Conservation (phyloP, 1,140 invertebrate species). For the Teleopsis dalmanni region DNA sequence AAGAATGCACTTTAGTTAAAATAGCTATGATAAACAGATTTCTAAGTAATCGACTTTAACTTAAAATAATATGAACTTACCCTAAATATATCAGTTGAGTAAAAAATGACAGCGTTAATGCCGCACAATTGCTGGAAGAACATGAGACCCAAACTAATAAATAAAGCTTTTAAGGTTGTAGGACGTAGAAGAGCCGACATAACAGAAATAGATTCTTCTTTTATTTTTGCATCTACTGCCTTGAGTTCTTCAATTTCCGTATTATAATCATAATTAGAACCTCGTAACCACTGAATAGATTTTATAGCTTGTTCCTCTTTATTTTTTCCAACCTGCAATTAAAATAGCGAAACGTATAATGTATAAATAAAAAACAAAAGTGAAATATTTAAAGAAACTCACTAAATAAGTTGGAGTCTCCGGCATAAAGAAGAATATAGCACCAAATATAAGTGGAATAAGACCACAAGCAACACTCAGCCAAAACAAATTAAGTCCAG, state of each 20-base stretch:
- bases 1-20: too few species aligned
- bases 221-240: conserved; percentile 51
- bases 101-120: conserved; percentile 81
- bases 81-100: conserved; percentile 63
- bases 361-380: conserved; percentile 1
- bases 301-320: conserved; percentile 55
- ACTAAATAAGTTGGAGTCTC: conserved; percentile 61
- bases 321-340: conserved; percentile 45
- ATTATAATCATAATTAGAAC: conserved; percentile 57
- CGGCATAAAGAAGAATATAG: conserved; percentile 67
- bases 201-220: conserved; percentile 51
- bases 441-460: conserved; percentile 59
- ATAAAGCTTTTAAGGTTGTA: conserved; percentile 58
- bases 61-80: conserved; percentile 23
- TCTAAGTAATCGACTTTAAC: too few species aligned
- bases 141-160: conserved; percentile 72
- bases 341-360: not conserved
- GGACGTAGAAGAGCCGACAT: conserved; percentile 50
- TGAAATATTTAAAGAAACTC: conserved; percentile 12
- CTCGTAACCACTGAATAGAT: conserved; percentile 58
- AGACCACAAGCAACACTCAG: conserved; percentile 60
- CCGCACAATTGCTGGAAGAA: conserved; percentile 79
- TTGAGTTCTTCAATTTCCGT: conserved; percentile 52
- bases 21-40: too few species aligned
- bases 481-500: conserved; percentile 50